A percentile compares a stretch with the other conserved stretches of the same genome.
Conservation (phyloP, 2,888 invertebrate genomes). For the Eristalis pertinax region DNA sequence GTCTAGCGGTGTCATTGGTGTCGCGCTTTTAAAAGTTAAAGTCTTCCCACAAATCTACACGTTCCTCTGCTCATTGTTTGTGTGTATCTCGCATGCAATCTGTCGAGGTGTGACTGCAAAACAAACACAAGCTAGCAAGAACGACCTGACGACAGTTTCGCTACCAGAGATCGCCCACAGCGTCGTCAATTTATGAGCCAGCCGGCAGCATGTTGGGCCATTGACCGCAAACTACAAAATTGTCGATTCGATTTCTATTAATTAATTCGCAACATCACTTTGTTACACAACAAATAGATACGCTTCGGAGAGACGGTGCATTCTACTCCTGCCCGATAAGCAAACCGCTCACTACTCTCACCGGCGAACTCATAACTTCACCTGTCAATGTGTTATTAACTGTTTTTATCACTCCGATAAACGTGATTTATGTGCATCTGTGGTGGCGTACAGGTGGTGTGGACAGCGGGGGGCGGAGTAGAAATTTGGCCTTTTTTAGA, state of each 20-base stretch:
- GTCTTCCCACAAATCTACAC: neutral
- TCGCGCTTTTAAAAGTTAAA: neutral
- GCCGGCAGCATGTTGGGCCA: neutral
- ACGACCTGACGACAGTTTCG: neutral
- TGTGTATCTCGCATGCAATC: slow-evolving; percentile 40
- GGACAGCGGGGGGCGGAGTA: too few species aligned
- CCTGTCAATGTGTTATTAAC: neutral
- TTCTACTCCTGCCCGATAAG: neutral
- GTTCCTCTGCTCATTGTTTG: neutral
- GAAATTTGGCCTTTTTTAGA: neutral
- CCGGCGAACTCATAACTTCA: slow-evolving; percentile 5
- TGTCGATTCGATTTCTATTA: neutral
- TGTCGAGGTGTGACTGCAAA: slow-evolving; percentile 33
- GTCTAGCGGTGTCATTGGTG: neutral
- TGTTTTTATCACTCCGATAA: slow-evolving; percentile 2
- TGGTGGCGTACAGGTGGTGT: too few species aligned
- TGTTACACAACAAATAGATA: slow-evolving; percentile 15
- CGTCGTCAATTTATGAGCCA: neutral
- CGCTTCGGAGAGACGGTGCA: neutral
- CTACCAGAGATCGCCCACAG: neutral
- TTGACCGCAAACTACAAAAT: slow-evolving; percentile 8
- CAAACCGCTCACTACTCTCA: neutral
- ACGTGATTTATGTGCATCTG: neutral
- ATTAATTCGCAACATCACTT: slow-evolving; percentile 11
- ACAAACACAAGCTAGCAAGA: neutral